Conservation (phyloP, 2,888 invertebrate species). For the Ormyrus nitidulus region DNA sequence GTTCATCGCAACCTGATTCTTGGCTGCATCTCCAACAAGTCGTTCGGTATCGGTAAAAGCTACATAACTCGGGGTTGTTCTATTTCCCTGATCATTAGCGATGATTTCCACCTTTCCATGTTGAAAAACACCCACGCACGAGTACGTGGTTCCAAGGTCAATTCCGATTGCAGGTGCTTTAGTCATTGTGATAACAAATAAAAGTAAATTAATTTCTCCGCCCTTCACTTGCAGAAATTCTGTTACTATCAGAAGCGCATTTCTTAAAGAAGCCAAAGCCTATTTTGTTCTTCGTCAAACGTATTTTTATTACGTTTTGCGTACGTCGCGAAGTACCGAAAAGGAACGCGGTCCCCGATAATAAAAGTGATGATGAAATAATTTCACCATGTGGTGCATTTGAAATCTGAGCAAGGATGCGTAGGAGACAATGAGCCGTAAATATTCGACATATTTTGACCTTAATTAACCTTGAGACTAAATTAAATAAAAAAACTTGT, state of each 20-base stretch:
- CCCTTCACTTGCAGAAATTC: too few species aligned
- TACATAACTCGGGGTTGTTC: constrained; percentile 92
- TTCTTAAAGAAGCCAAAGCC: too few species aligned
- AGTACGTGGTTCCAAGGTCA: constrained; percentile 92
- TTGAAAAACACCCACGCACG: constrained; percentile 91
- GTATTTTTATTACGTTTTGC: too few species aligned
- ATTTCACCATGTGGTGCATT: too few species aligned
- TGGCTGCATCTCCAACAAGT: constrained; percentile 90
- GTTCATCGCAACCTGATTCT: constrained; percentile 91
- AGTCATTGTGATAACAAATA: constrained; percentile 57
- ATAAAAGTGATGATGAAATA: too few species aligned
- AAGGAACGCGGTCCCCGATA: too few species aligned
- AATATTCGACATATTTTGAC: neutral
- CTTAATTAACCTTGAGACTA: constrained; percentile 21
- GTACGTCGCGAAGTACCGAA: too few species aligned
- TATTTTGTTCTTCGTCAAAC: too few species aligned
- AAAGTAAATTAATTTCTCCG: too few species aligned
- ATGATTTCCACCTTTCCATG: constrained; percentile 89
- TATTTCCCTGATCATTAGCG: constrained; percentile 92
- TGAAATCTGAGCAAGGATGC: too few species aligned
- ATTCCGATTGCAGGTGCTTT: constrained; percentile 83
- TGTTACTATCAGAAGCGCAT: too few species aligned
- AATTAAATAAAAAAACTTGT: too few species aligned
- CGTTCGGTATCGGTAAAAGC: constrained; percentile 91
- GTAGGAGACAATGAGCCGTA: neutral